These are phyloP conservation scores for Spizaetus ornatus DNA, from an alignment of 2,113 vertebrate genomes.

Conservation along the genomic window DNA sequence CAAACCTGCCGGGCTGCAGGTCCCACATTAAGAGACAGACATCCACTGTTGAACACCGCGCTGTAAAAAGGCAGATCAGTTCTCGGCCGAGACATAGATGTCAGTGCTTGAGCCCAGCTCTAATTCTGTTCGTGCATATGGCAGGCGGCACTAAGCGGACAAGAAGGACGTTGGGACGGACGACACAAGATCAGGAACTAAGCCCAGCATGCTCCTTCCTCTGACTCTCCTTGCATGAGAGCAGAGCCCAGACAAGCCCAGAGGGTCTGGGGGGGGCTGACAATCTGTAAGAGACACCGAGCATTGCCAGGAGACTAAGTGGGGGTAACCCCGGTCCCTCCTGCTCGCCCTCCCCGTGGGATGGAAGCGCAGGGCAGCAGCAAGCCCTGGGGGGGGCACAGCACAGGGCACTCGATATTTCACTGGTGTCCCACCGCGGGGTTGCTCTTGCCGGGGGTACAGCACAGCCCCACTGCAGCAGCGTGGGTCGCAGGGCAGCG, in stretches of 20 bases:
- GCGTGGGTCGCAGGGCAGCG: not conserved
- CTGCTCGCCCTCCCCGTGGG: not conserved
- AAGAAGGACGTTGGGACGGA: not conserved
- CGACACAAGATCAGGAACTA: not conserved
- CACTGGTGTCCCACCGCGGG: not conserved
- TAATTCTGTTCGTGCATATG: not conserved
- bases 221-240: not conserved
- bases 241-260: not conserved
- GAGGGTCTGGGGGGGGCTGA: not conserved
- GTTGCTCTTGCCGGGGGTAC: not conserved
- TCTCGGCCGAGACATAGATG: not conserved
- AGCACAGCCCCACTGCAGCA: not conserved
- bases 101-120: not conserved
- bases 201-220: not conserved
- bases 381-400: too few relatives aligned
- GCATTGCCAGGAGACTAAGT: not conserved
- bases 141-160: not conserved
- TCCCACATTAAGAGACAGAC: not conserved
- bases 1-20: not conserved
- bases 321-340: not conserved
- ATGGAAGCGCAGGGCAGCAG: not conserved
- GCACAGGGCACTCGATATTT: not conserved
- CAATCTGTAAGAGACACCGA: not conserved
- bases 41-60: fast-evolving
- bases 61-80: not conserved